Evolutionary conservation across 2,888 invertebrate species (phyloP), one percentile per base, ranked within the genome.

Genomic region (Thera britannica): DNA sequence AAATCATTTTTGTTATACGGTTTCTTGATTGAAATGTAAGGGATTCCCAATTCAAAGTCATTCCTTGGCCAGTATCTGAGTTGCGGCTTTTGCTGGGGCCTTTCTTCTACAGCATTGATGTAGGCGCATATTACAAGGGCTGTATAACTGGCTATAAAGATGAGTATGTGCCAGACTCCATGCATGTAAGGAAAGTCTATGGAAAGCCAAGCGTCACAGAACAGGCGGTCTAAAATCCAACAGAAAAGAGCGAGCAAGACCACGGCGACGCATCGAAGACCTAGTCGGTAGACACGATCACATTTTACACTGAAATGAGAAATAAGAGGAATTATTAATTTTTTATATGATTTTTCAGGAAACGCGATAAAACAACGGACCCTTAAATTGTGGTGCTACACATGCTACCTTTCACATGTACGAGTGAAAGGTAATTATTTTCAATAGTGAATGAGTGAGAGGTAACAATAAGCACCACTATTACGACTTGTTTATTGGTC

Each of bases 151-250:
- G 97, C 96, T 60, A 97, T 96, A 80, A 97, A 97, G 75, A 97
- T 97, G 62, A 97, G 95, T 11, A 97, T 90, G 84, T 97, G 97
- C 97, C 97, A 97, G 23, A 97, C 93, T 9, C 96, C 97, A 84
- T 97, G 97, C 80, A 97, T 94, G 87, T 97, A 97, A 0, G 97
- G 97, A 78, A 97, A 97, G 88, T 96, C 95, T 9, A 97, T 94
- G 11, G 95, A 94, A 1, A 96, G 95, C 97, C 97, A 97, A 23
- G 96, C 95, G 77, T 97, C 96, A 84, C 97, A 97, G 85, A 97
- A 96, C 81, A 97, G 87, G 6, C 97, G 94, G 88, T 97, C 97
- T 79, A 96, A 95, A 51, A 97, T 88, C 97, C 97, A 97, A 83
- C 96, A 96, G 77, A 95, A 94, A 12, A 97, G 95, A 0, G 97